A percentile compares a stretch with the other conserved stretches of the same genome.
phyloP scores from a whole-genome alignment of 2,797 vertebrate species.

The Phoxinus dragarum region DNA sequence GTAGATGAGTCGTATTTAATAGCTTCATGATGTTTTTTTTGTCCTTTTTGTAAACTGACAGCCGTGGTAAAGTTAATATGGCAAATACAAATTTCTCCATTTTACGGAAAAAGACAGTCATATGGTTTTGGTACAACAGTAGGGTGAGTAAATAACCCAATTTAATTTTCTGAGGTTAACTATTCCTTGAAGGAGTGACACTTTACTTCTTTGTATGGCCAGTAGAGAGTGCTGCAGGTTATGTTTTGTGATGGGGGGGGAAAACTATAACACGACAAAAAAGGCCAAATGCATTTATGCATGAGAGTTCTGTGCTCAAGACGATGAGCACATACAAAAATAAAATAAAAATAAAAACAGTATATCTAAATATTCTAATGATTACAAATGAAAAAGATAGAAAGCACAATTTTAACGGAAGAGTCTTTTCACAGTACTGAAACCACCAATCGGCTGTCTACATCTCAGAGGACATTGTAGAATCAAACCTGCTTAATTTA shows the following conservation, averaged over 20 bases:
- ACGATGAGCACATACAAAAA: conserved; percentile 4
- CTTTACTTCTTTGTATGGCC: conserved; percentile 14
- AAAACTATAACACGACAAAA: conserved; percentile 14
- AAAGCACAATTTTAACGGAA: conserved; percentile 16
- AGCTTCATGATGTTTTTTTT: not conserved
- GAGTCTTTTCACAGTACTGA: conserved; percentile 47
- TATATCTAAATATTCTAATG: not conserved
- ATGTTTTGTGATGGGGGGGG: not conserved
- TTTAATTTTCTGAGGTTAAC: not conserved
- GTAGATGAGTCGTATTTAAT: not conserved
- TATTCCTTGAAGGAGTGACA: conserved; percentile 3
- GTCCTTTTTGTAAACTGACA: not conserved
- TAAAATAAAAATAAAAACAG: not conserved
- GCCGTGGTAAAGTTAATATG: not conserved
- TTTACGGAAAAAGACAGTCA: not conserved
- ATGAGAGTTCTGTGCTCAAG: not conserved
- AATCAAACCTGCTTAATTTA: conserved; percentile 39
- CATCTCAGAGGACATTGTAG: conserved; percentile 17
- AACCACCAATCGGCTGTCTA: conserved; percentile 13
- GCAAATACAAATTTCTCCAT: not conserved
- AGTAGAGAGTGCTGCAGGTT: conserved; percentile 37
- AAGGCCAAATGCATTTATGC: conserved; percentile 32
- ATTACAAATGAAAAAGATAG: conserved; percentile 6
- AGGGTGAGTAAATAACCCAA: not conserved
- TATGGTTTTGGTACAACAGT: not conserved